These are phyloP conservation scores for Diachasmimorpha longicaudata DNA, from an alignment of 1,140 invertebrate genomes.

Conservation along the genomic window DNA sequence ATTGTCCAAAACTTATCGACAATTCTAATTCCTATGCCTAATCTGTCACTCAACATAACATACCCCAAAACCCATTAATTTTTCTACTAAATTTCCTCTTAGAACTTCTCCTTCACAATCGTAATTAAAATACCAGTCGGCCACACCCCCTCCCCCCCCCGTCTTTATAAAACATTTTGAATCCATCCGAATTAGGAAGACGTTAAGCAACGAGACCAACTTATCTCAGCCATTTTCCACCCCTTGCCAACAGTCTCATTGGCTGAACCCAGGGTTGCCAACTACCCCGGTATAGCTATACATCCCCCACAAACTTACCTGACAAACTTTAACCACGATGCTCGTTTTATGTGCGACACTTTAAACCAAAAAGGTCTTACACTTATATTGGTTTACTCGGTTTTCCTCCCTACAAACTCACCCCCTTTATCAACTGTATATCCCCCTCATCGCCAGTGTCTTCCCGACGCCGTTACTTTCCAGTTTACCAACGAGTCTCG, in stretches of 20 bases:
- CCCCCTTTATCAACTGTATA: background rate
- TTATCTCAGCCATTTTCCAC: background rate
- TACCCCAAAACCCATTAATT: too few species aligned
- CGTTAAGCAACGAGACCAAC: background rate
- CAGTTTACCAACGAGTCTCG: background rate
- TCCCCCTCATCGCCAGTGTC: background rate
- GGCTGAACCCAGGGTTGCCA: background rate
- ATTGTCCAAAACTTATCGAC: too few species aligned
- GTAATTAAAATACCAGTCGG: background rate
- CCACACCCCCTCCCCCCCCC: background rate
- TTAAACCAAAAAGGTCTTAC: slow-evolving; percentile 21
- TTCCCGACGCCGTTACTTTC: background rate
- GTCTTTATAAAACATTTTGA: background rate
- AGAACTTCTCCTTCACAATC: slow-evolving; percentile 4
- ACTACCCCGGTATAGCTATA: background rate
- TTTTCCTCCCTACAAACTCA: background rate
- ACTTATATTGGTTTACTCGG: slow-evolving; percentile 26
- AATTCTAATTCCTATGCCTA: too few species aligned
- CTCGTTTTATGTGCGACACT: slow-evolving; percentile 26
- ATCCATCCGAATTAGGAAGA: background rate
- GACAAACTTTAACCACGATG: slow-evolving; percentile 21
- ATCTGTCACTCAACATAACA: too few species aligned
- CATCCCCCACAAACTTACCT: slow-evolving; percentile 16
- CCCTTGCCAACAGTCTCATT: background rate
- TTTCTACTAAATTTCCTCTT: background rate